These are phyloP conservation scores for Drosophila tripunctata DNA, from an alignment of 2,888 invertebrate genomes.

Conservation along the genomic window DNA sequence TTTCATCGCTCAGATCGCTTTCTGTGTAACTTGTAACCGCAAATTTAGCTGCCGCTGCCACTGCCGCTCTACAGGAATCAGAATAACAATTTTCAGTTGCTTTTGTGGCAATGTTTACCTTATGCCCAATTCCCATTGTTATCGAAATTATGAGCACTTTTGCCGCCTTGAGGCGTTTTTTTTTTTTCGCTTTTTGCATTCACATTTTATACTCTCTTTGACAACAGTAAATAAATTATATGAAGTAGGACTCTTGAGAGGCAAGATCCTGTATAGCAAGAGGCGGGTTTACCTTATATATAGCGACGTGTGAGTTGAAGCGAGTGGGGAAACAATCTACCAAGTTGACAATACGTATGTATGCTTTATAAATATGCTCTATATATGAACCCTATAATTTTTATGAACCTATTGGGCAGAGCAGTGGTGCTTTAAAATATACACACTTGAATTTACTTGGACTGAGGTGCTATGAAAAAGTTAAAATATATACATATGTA, in stretches of 20 bases:
- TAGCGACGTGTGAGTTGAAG: slow-evolving; percentile 31
- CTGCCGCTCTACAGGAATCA: neutral
- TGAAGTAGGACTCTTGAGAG: slow-evolving; percentile 42
- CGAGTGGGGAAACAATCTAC: neutral
- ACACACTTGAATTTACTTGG: no score
- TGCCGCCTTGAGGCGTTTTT: slow-evolving; percentile 63
- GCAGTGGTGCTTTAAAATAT: no score
- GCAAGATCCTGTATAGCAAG: slow-evolving; percentile 7
- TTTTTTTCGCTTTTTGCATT: slow-evolving; percentile 3
- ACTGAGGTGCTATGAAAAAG: no score
- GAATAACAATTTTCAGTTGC: slow-evolving; percentile 21
- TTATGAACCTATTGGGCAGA: no score
- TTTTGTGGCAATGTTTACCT: slow-evolving; percentile 53
- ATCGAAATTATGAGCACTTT: slow-evolving; percentile 66
- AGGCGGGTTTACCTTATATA: slow-evolving; percentile 1
- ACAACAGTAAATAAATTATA: slow-evolving; percentile 64
- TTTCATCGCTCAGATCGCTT: slow-evolving; percentile 70
- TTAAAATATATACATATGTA: no score
- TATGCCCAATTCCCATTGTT: slow-evolving; percentile 56
- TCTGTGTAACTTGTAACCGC: slow-evolving; percentile 71
- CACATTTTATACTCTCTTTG: neutral
- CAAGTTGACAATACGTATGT: no score
- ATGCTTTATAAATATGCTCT: no score
- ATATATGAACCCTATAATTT: no score
- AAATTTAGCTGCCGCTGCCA: slow-evolving; percentile 27